Evolutionary conservation across 1,140 invertebrate genomes (phyloP), one percentile per base, ranked within the genome.

Genomic region (Rhynchophorus ferrugineus): DNA sequence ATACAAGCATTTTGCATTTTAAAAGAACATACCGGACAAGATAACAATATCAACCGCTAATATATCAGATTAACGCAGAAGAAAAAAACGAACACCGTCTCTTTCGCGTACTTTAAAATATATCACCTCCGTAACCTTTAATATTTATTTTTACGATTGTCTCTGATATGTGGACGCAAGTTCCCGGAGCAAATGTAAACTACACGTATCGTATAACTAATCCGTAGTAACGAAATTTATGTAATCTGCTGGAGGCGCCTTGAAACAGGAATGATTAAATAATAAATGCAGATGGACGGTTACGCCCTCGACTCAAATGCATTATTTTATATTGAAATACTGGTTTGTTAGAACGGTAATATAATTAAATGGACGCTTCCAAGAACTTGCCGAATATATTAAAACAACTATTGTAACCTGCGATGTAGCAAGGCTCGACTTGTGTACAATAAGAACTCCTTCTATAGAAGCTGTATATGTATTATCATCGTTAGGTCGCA

Each of bases 311-410:
- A 41, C 39, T 48, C 39, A 36, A 47, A 48, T 48, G 44, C 52
- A 48, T 54, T 53, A 44, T 44, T 54, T 54, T 54, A 44, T 43
- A 54, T 54, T 38, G 44, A 54, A 54, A 54, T 54, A 44, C 35
- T 19, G 17, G 20, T 21, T 48, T 54, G 45, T 43, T 48, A 54
- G 37, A 54, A 35, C 38, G 19, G 20, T 39, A 47, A 47, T 42
- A 34, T 37, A 42, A 43, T 54, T 48, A 43, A 54, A 54, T 45
- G 13, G 44, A 36, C 29, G 24, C 52, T 54, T 54, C 52, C 45
- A 29, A 24, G 52, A 54, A 54, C 24, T 20, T 18, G 18, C 29
- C 24, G 43, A 29, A 44, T 44, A 21, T 21, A 44, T 44, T 51
- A 44, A 44, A 7, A 29, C 14, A 36, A 35, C 19, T 53, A 35